phyloP scores from a whole-genome alignment of 2,797 vertebrate genomes.

The Mormyrus hasselquistii region DNA sequence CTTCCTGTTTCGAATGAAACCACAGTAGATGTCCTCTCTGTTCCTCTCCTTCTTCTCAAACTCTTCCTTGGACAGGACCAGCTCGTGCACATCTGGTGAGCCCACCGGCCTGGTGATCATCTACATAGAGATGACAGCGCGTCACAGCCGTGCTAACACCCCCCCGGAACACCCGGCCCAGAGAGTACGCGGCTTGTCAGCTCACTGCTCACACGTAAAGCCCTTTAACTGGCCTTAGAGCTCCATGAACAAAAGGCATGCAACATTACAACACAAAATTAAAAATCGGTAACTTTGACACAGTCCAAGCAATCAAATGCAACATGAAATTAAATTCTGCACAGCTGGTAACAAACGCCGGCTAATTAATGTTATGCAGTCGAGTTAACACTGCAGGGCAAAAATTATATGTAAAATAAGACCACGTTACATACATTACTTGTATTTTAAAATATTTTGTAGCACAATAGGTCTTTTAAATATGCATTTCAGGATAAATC shows the following conservation, averaged over 20 bases:
- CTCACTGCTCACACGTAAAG: not conserved
- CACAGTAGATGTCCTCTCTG: constrained; percentile 75
- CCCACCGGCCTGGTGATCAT: constrained; percentile 79
- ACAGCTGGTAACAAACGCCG: not conserved
- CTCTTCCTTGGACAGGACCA: constrained; percentile 83
- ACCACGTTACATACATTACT: not conserved
- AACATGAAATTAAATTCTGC: not conserved
- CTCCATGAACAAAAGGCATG: not conserved
- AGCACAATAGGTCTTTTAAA: not conserved
- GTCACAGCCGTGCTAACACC: not conserved
- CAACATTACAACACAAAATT: not conserved
- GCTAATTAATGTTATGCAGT: not conserved
- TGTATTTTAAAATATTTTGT: not conserved
- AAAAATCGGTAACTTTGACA: not conserved
- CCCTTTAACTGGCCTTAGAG: not conserved
- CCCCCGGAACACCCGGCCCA: not conserved
- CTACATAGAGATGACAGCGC: constrained; percentile 47
- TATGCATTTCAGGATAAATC: not conserved
- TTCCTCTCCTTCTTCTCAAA: constrained; percentile 85
- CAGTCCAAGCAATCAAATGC: not conserved
- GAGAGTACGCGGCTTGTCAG: not conserved
- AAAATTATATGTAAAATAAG: not conserved
- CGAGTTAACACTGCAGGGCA: not conserved
- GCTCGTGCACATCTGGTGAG: constrained; percentile 84
- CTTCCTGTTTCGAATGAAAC: constrained; percentile 78